Evolutionary conservation across 2,797 vertebrate species (phyloP).

Genomic region (Sebastes oblongus): DNA sequence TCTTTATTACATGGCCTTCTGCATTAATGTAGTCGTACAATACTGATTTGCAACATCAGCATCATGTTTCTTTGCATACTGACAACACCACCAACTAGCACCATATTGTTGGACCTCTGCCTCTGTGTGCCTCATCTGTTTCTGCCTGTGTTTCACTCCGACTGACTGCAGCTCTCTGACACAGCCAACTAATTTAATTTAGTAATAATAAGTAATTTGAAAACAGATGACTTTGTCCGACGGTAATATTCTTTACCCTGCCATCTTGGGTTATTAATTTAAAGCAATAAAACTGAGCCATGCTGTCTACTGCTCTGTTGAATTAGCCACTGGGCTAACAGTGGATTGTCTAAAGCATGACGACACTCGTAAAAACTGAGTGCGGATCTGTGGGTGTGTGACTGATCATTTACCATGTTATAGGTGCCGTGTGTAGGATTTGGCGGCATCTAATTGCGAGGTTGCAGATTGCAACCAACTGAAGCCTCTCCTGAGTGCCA

Average conservation of each 20-base stretch:
- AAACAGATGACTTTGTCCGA: constrained; percentile 7
- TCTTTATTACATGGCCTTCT: neutral
- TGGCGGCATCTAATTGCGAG: no score
- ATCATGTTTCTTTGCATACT: neutral
- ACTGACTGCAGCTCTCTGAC: neutral
- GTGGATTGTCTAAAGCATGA: no score
- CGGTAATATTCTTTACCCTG: neutral
- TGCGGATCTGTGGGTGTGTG: neutral
- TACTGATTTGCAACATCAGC: neutral
- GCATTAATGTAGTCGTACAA: neutral
- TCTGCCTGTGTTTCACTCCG: neutral
- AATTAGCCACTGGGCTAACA: neutral
- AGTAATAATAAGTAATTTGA: constrained; percentile 24
- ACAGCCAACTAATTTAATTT: neutral
- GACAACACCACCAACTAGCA: neutral
- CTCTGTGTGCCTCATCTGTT: neutral
- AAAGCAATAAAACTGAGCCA: constrained; percentile 5
- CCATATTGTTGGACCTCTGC: neutral
- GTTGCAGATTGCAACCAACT: no score
- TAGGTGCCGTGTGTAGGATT: no score
- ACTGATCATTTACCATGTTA: neutral
- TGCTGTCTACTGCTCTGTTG: neutral
- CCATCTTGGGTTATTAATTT: constrained; percentile 12
- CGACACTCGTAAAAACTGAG: neutral
- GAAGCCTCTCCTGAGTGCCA: no score